Conservation (phyloP, 1,140 invertebrate genomes). For the Latrodectus geometricus region DNA sequence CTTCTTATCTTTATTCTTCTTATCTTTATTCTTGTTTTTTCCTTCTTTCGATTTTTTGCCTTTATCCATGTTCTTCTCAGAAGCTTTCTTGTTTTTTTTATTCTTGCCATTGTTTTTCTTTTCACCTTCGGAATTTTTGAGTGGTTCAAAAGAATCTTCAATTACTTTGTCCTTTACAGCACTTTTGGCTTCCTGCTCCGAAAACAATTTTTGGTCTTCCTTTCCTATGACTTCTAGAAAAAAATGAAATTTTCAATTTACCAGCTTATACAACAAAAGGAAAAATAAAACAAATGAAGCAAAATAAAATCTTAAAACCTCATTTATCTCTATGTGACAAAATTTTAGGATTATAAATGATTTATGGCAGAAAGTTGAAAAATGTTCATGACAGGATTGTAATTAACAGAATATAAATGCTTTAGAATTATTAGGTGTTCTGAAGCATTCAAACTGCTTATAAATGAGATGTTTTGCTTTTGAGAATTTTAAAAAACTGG, state of each 20-base stretch:
- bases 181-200: constrained; percentile 22
- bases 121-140: constrained; percentile 12
- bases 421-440: no score
- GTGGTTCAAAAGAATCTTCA: constrained; percentile 46
- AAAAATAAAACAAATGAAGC: not conserved
- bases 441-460: no score
- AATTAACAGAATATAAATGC: no score
- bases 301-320: no score
- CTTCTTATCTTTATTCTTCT: constrained; percentile 44
- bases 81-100: constrained; percentile 34
- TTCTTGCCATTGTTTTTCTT: constrained; percentile 14
- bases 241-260: not conserved
- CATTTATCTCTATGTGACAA: no score
- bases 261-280: not conserved
- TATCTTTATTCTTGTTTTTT: constrained; percentile 34
- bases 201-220: constrained; percentile 22
- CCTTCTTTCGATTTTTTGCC: constrained; percentile 31
- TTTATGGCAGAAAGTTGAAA: no score
- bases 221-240: constrained; percentile 8
- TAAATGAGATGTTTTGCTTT: no score
- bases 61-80: constrained; percentile 4
- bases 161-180: constrained; percentile 29
- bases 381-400: no score
- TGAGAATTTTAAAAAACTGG: no score
- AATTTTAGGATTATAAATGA: no score